These are phyloP conservation scores for Patella pellucida DNA, from an alignment of 2,888 invertebrate genomes.

Conservation along the genomic window DNA sequence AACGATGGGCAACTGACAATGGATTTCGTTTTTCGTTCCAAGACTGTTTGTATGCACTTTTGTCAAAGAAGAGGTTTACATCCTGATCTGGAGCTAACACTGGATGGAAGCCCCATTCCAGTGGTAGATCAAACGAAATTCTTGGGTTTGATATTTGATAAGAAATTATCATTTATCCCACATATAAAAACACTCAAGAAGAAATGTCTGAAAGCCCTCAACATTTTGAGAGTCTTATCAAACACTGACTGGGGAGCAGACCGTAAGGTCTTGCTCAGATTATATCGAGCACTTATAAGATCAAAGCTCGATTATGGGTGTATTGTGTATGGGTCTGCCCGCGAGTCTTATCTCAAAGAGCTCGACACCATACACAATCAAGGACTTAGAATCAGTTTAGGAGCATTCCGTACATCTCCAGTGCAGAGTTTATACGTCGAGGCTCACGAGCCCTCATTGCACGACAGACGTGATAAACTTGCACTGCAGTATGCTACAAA, in stretches of 20 bases:
- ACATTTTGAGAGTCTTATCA: slow-evolving; percentile 31
- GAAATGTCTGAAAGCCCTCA: slow-evolving; percentile 33
- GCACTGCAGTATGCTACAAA: slow-evolving; percentile 18
- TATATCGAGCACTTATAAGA: slow-evolving; percentile 27
- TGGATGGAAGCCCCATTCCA: slow-evolving; percentile 21
- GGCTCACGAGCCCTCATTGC: slow-evolving; percentile 25
- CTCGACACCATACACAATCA: slow-evolving; percentile 38
- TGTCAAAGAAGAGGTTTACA: slow-evolving; percentile 22
- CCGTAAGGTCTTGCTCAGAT: slow-evolving; percentile 18
- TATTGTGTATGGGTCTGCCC: slow-evolving; percentile 33
- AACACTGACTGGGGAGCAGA: slow-evolving; percentile 30
- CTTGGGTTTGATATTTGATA: slow-evolving; percentile 36
- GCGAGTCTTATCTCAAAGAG: slow-evolving; percentile 27
- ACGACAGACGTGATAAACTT: neutral
- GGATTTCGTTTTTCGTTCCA: slow-evolving; percentile 34
- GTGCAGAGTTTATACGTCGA: slow-evolving; percentile 28
- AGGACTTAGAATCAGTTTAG: slow-evolving; percentile 28
- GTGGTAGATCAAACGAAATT: slow-evolving; percentile 29
- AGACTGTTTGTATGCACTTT: slow-evolving; percentile 34
- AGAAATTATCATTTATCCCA: slow-evolving; percentile 29
- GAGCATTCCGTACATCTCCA: slow-evolving; percentile 32
- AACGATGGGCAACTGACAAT: slow-evolving; percentile 24
- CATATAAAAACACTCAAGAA: slow-evolving; percentile 26
- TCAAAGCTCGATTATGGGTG: slow-evolving; percentile 36
- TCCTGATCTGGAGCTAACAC: slow-evolving; percentile 20